Base-by-base conservation (phyloP, 1,140 invertebrate species). In the Orchesella cincta region DNA sequence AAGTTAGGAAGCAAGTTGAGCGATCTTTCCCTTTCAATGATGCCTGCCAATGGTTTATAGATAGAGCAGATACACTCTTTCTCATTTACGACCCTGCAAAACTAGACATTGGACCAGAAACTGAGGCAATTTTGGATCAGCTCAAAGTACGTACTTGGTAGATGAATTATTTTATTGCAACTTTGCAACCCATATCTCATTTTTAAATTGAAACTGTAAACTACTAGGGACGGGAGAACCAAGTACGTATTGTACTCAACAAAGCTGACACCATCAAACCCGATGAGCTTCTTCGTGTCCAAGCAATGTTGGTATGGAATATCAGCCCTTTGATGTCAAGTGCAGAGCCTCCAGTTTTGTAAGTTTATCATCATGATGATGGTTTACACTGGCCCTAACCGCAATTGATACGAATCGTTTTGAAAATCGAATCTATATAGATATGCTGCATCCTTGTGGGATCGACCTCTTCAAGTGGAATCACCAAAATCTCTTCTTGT, bases 1-100 rank as follows among this genome's bases (percentile, higher is more conserved):
- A 98, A 88, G 94, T 96, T 80, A 89, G 94, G 75, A 96, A 96
- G 85, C 93, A 95, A 88, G 93, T 96, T 23, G 95, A 96, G 76
- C 89, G 95, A 62, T 89, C 95, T 39, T 97, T 97, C 85, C 94
- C 95, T 54, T 97, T 97, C 85, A 97, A 96, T 83, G 95, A 97
- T 83, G 95, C 94, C 29, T 96, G 94, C 83, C 95, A 97, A 85
- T 98, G 96, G 96, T 97, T 94, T 84, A 96, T 97, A 83, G 95
- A 98, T 85, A 89, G 95, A 78, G 95, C 95, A 16, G 95, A 97
- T 85, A 92, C 97, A 75, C 96, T 98, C 84, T 96, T 97, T 85
- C 88, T 98, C 62, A 92, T 97, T 2, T 98, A 98, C 84, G 96
- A 98, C 87, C 95, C 95, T 70, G 92, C 93, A 14, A 97, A 98